Evolutionary conservation across 2,113 vertebrate genomes (phyloP), one percentile per base, ranked within the genome.

Genomic region (Cyanistes caeruleus): DNA sequence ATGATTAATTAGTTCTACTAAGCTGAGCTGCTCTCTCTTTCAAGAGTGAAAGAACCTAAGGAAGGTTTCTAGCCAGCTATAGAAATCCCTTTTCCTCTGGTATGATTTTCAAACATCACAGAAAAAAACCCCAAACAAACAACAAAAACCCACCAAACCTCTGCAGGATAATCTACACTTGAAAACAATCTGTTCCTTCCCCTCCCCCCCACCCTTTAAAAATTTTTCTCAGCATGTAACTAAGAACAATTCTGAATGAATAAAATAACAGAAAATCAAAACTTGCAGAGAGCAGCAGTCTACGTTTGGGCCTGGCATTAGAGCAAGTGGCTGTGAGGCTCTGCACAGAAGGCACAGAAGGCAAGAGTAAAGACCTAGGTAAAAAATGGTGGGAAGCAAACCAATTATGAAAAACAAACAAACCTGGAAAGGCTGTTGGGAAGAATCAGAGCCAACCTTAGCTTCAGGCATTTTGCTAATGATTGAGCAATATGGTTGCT

Each of bases 151-250:
- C 7, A 4, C 49, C 33, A 44, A 33, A 69, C 31, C 27, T 56
- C 22, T 90, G 31, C 59, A 56, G 49, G 27, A 44, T 70, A 56
- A 44, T 56, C 27, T 56, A 28, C 13, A 11, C 18, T 63, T 43
- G 35, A 12, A 56, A 77, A 35, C 18, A 63, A 49, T 60, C 33
- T 52, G 4, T 15, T 3, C 6, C 2, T 2, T 1, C 3, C 20
- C 8, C 3, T 1, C 1, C 2, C 15, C 4, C 3, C 6, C 12
- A 11, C 39, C 5, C 9, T 11, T 15, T 14, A 5, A 81, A 49
- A 3, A 0, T 28, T 20, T 25, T 43, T 30, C 49, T 62, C 23
- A 79, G 39, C 15, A 9, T 25, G 35, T 85, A 76, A 10, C 65
- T 76, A 53, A 46, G 62, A 73, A 8, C 41, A 52, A 35, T 84